Evolutionary conservation across 2,113 vertebrate species (phyloP), one percentile per base, ranked within the genome.

Genomic region (Cacatua alba): DNA sequence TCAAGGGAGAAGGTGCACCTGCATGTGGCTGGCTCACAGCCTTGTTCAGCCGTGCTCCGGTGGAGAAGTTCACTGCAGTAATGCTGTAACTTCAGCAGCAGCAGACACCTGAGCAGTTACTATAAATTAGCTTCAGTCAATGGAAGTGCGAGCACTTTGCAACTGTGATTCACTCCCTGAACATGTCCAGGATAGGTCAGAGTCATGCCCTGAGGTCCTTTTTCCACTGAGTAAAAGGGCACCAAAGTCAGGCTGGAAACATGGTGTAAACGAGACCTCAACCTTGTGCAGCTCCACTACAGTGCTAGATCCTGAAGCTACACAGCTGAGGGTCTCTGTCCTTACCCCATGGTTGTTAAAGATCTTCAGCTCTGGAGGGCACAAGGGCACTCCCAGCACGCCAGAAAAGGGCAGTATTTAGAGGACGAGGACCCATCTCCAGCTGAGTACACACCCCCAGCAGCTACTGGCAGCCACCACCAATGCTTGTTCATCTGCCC

Each of bases 381-480:
- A 7, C n/a, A 49, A 10, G 6, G 6, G 10, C 9, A 16, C 23
- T 39, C 55, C 26, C n/a, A 63, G 13, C 10, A 33, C 0, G 1
- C 13, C 55, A 67, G 70, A 49, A 57, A 91, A 78, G 10, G 37
- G 33, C 39, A 43, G 17, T 0, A 13, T 16, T n/a, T 3, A 17
- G 59, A 33, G 41, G 39, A 31, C 0, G 2, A 68, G 33, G 43
- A 64, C 21, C 13, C 48, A 25, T 18, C 46, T 85, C 39, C 62
- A 64, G 13, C 5, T 0, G 2, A 44, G 17, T 3, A 41, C 1
- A 2, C 0, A 1, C 8, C 28, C 60, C n/a, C 69, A 59, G 37
- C 24, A 71, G 17, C 25, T 37, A 37, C 46, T 46, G 46, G 19
- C 14, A 68, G 33, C 18, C 31, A 26, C 63, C 59, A 55, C 28